phyloP scores from a whole-genome alignment of 2,797 vertebrate genomes.

The Urosaurus nigricauda region DNA sequence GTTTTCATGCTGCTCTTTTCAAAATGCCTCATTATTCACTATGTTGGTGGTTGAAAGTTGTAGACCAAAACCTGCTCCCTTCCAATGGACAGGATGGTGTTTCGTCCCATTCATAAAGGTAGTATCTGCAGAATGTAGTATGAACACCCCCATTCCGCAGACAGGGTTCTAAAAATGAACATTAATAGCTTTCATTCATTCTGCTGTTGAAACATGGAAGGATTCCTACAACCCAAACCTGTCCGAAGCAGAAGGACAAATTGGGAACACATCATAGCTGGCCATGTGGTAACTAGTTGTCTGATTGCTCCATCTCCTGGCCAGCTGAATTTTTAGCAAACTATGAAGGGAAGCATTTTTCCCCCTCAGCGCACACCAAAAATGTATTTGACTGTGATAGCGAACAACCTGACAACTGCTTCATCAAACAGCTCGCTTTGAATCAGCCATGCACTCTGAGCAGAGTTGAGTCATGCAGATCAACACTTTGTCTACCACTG shows the following conservation, averaged over 20 bases:
- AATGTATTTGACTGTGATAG: not conserved
- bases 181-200: not conserved
- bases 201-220: not conserved
- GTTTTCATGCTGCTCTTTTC: not conserved
- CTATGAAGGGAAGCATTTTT: not conserved
- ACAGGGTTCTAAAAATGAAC: not conserved
- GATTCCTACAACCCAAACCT: not conserved
- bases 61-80: not conserved
- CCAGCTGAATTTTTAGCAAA: constrained; percentile 7
- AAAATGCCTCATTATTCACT: not conserved
- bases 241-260: not conserved
- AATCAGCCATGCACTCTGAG: constrained; percentile 4
- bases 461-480: constrained; percentile 6
- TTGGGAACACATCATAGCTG: not conserved
- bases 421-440: not conserved
- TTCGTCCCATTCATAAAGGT: not conserved
- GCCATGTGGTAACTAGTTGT: not conserved
- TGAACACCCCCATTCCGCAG: not conserved
- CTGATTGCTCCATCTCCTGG: not conserved
- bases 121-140: not conserved
- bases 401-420: constrained; percentile 4
- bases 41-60: not conserved
- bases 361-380: not conserved
- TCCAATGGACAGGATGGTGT: not conserved
- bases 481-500: constrained; percentile 6